Evolutionary conservation across 2,113 vertebrate species (phyloP), one percentile per base, ranked within the genome.

Genomic region (Notothenia rossii): DNA sequence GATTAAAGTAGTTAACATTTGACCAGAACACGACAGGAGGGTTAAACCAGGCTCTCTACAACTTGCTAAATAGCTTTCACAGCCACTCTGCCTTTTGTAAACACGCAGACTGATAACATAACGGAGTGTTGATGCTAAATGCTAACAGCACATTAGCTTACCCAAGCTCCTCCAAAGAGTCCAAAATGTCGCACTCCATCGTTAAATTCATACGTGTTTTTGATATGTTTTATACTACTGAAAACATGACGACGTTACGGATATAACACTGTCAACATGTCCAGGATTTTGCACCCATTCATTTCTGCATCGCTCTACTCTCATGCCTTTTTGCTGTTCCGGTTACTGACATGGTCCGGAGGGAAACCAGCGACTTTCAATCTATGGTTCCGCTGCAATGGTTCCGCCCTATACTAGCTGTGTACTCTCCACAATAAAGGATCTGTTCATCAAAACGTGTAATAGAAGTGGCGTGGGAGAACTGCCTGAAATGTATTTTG

Each of bases 121-220:
- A 36, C 43, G 1, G 1, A 15, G n/a, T 7, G 29, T 40, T 33
- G 54, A 40, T 13, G 54, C 13, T 22, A 49, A 51, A 22, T 43
- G 75, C 72, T 66, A 82, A 71, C 58, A 11, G 18, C 0, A 2
- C 5, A 1, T 76, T 50, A 56, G 46, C 91, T 94, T 84, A 95
- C 94, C 93, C 92, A 14, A 95, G 86, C 75, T 94, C 92, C 79
- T 94, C 94, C 12, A 95, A 46, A 17, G 84, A 84, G 79, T 95
- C 94, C 80, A 95, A 62, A 77, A 95, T 92, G 68, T 94, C 94
- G 22, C 79, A 51, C 75, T 95, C 93, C 94, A 95, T 95, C 18
- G 5, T 29, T 25, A 9, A 75, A 18, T 22, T 22, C 2, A 29
- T 3, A 12, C 4, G 4, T 3, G 46, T 14, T 53, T 18, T 13